These are phyloP conservation scores for Anolis sagrei DNA, from an alignment of 2,113 vertebrate genomes.

Conservation along the genomic window DNA sequence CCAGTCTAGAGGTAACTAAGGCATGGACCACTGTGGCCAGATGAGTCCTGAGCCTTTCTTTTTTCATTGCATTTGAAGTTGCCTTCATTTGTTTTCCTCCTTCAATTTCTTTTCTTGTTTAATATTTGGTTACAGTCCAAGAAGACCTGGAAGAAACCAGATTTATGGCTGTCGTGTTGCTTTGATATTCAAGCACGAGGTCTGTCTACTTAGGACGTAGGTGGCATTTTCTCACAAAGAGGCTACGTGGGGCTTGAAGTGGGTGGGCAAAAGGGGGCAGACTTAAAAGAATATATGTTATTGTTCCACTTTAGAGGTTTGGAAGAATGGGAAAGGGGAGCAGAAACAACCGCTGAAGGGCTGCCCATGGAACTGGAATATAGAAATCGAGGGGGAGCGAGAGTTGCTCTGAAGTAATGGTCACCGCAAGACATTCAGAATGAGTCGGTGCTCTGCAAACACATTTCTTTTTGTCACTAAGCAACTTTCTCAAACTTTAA, in stretches of 20 bases:
- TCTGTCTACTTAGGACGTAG: slow-evolving; percentile 25
- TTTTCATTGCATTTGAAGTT: too few relatives aligned
- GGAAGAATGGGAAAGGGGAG: slow-evolving; percentile 3
- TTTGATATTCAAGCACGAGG: too few relatives aligned
- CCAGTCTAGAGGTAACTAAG: too few relatives aligned
- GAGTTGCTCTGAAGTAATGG: slow-evolving; percentile 45
- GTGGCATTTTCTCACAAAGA: slow-evolving; percentile 51
- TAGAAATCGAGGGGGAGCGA: slow-evolving; percentile 51
- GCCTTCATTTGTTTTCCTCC: too few relatives aligned
- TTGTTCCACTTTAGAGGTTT: background rate
- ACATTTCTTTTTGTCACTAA: slow-evolving; percentile 52
- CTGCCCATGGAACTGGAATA: slow-evolving; percentile 28
- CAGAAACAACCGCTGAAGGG: slow-evolving; percentile 38
- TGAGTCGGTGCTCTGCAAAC: slow-evolving; percentile 32
- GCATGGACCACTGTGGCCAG: too few relatives aligned
- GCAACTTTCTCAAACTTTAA: slow-evolving; percentile 43
- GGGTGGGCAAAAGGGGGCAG: slow-evolving; percentile 14
- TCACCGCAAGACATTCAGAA: slow-evolving; percentile 41
- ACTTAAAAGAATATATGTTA: slow-evolving; percentile 30
- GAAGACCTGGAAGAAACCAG: too few relatives aligned
- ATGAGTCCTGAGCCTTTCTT: too few relatives aligned
- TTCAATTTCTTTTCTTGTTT: too few relatives aligned
- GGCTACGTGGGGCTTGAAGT: slow-evolving; percentile 13
- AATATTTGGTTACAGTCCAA: too few relatives aligned
- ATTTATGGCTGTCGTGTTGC: too few relatives aligned